These are phyloP conservation scores for Diarsia rubi DNA, from an alignment of 2,888 invertebrate species.

Conservation along the genomic window DNA sequence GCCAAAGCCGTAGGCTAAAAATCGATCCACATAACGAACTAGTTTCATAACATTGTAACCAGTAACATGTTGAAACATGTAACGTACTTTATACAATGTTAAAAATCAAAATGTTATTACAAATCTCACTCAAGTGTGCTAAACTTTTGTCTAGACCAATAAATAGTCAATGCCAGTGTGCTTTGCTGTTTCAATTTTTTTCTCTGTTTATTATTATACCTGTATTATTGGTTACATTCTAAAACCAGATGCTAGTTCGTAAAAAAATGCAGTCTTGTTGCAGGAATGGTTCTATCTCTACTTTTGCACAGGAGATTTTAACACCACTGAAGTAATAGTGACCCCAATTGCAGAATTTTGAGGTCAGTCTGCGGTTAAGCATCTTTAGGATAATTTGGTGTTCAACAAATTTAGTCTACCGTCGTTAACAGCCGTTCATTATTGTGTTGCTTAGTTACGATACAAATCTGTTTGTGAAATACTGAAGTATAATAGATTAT, in stretches of 20 bases:
- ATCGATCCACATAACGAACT: slow-evolving; percentile 76
- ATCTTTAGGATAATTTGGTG: slow-evolving; percentile 18
- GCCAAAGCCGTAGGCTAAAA: slow-evolving; percentile 76
- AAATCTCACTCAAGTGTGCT: slow-evolving; percentile 46
- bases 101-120: slow-evolving; percentile 42
- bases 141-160: slow-evolving; percentile 67
- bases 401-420: slow-evolving; percentile 22
- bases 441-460: not conserved
- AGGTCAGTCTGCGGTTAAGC: not conserved
- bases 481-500: too few species aligned
- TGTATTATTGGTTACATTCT: slow-evolving; percentile 48
- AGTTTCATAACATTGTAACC: slow-evolving; percentile 75
- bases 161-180: slow-evolving; percentile 51
- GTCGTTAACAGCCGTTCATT: slow-evolving; percentile 15
- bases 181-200: slow-evolving; percentile 53
- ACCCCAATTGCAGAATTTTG: not conserved
- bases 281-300: slow-evolving; percentile 4
- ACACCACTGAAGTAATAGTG: not conserved
- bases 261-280: slow-evolving; percentile 22
- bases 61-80: slow-evolving; percentile 52
- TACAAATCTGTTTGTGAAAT: not conserved
- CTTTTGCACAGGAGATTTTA: slow-evolving; percentile 12
- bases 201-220: slow-evolving; percentile 32
- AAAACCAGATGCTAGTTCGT: slow-evolving; percentile 21
- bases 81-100: slow-evolving; percentile 37